Conservation (phyloP, 2,113 vertebrate genomes). For the Gambusia affinis region DNA sequence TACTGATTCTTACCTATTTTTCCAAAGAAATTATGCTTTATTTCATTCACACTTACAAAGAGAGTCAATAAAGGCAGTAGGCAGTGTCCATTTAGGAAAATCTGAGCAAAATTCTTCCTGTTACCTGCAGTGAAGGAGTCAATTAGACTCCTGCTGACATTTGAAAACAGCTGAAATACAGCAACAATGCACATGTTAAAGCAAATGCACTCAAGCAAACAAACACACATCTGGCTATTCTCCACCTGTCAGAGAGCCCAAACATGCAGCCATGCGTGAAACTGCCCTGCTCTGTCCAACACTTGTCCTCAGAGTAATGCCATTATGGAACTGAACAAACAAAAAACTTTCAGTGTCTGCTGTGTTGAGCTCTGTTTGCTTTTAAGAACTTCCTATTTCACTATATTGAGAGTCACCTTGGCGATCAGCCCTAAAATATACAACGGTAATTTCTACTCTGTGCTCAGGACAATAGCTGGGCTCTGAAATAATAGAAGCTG, state of each 20-base stretch:
- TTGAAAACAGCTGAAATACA: conserved; percentile 36
- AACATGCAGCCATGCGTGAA: conserved; percentile 47
- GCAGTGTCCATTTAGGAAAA: background rate
- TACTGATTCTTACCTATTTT: background rate
- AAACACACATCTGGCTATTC: conserved; percentile 44
- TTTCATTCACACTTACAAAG: background rate
- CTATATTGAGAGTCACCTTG: conserved; percentile 23
- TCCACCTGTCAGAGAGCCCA: conserved; percentile 56
- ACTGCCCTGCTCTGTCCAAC: conserved; percentile 38
- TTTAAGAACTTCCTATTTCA: conserved; percentile 4
- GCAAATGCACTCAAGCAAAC: conserved; percentile 6
- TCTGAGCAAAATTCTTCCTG: background rate
- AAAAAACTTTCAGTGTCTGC: background rate
- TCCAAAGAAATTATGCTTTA: background rate
- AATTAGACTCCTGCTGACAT: conserved; percentile 27
- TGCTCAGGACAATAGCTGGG: conserved; percentile 57
- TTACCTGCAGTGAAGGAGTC: background rate
- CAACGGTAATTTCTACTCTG: conserved; percentile 53
- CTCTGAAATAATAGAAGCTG: conserved; percentile 48
- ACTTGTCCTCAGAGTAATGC: conserved; percentile 42
- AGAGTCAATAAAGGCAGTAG: background rate
- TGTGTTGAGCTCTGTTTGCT: conserved; percentile 10
- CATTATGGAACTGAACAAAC: conserved; percentile 35
- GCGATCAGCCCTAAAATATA: conserved; percentile 20
- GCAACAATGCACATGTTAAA: conserved; percentile 13